These are phyloP conservation scores for Sebastes fasciatus DNA, from an alignment of 2,113 vertebrate genomes.

Conservation along the genomic window DNA sequence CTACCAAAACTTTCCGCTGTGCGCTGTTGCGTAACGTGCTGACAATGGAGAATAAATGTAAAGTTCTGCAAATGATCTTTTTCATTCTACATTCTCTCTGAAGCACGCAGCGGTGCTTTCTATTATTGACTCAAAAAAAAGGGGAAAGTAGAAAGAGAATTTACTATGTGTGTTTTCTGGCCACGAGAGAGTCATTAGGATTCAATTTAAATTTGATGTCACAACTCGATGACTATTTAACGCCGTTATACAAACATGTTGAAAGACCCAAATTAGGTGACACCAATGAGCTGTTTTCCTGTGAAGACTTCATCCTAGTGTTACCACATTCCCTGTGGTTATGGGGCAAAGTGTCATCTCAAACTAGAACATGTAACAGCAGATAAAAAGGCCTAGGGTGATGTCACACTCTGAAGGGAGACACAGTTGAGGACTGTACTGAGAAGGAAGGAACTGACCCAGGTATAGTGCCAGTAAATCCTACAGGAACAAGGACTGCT, in stretches of 20 bases:
- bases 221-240: not conserved
- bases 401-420: constrained; percentile 46
- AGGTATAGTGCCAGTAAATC: constrained; percentile 13
- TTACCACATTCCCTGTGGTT: constrained; percentile 29
- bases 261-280: constrained; percentile 42
- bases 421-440: constrained; percentile 37
- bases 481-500: constrained; percentile 12
- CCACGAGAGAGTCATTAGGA: not conserved
- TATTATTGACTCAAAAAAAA: not conserved
- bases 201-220: not conserved
- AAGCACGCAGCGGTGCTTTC: constrained; percentile 7
- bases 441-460: constrained; percentile 14
- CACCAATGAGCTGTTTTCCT: constrained; percentile 16
- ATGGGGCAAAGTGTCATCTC: constrained; percentile 57
- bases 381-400: constrained; percentile 54
- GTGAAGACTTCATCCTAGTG: constrained; percentile 29
- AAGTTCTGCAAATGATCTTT: constrained; percentile 33
- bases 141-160: not conserved
- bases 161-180: not conserved
- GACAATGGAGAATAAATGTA: constrained; percentile 23
- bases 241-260: not conserved
- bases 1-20: not conserved
- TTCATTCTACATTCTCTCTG: constrained; percentile 22
- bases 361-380: constrained; percentile 47
- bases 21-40: constrained; percentile 1